A percentile compares a stretch with the other conserved stretches of the same genome.
Evolutionary conservation across 2,797 vertebrate genomes (phyloP).

Genomic region (Intellagama lesueurii): DNA sequence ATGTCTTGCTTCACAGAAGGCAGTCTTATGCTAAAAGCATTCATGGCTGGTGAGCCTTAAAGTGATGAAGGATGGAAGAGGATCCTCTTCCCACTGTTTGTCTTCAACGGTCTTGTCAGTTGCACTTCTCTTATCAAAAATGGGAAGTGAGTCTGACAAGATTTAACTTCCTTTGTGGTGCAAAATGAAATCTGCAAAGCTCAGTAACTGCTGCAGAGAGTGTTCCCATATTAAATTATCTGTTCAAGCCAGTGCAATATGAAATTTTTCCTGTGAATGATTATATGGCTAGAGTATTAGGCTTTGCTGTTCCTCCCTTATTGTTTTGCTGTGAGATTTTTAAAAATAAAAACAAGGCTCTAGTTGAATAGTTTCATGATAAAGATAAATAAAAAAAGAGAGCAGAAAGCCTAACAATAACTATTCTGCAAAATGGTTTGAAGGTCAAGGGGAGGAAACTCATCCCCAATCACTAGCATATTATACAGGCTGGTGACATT

Average conservation of each 20-base stretch:
- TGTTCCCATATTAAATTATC: background rate
- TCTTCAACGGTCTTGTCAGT: background rate
- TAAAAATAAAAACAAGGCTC: background rate
- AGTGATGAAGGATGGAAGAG: background rate
- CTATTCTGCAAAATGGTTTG: background rate
- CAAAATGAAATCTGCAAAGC: background rate
- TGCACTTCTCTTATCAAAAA: conserved; percentile 12
- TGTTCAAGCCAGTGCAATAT: background rate
- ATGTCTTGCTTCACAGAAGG: background rate
- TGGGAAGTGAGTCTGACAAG: conserved; percentile 12
- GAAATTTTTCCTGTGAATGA: background rate
- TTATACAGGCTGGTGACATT: background rate
- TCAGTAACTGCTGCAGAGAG: background rate
- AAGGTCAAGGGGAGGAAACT: background rate
- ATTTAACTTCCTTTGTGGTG: background rate
- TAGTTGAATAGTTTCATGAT: background rate
- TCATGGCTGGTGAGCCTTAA: background rate
- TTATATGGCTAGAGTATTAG: background rate
- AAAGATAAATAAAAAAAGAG: background rate
- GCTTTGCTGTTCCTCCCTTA: background rate
- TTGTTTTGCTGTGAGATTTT: background rate
- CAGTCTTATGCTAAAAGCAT: background rate
- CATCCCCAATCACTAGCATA: too few relatives aligned
- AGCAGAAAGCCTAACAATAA: background rate
- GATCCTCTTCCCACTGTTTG: background rate